Base-by-base conservation (phyloP, 2,113 vertebrate species). In the Rafetus swinhoei region DNA sequence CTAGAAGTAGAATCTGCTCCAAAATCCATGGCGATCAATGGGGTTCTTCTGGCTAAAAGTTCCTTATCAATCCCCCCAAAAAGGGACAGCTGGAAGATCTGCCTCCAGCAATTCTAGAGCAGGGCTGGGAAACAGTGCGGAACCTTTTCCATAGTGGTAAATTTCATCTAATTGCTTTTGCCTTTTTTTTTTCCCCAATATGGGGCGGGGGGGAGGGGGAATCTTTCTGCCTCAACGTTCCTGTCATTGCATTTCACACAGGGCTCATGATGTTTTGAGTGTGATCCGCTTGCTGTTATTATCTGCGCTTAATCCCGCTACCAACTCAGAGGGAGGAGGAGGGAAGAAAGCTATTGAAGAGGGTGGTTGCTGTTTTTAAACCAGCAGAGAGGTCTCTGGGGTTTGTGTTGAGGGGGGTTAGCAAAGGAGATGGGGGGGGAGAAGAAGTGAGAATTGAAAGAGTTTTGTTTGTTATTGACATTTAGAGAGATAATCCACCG, bases 261-360 rank as follows among this genome's bases (percentile, higher is more conserved):
- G 85, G 97, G 94, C 95, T 98, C 97, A 93, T 90, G 95, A 92
- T 87, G 92, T 93, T 94, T 92, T 79, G 91, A 87, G 86, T 97
- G 93, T 54, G 95, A 97, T 96, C 85, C 94, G 96, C 94, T 86
- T 2, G 87, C 96, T 96, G 97, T 96, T 95, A 96, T 95, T 97
- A 97, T 97, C 97, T 97, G 97, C 90, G 95, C 96, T 96, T 95
- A 97, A 97, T 96, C 96, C 95, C 94, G 94, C 94, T 95, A 53
- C 81, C 76, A 96, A 95, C 97, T 95, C 95, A 2, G 52, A 90
- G 87, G 87, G 11, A 45, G 45, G 45, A 45, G 45, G 9, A 14
- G 82, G 80, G 88, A 72, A 97, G 97, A 90, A 84, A 95, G 93
- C 89, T 1, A 90, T 83, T 88, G 94, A 93, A 2, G 93, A 91